Evolutionary conservation across 92 coral and sea anemone genomes (phyloP).

Genomic region (Blastomussa wellsi): DNA sequence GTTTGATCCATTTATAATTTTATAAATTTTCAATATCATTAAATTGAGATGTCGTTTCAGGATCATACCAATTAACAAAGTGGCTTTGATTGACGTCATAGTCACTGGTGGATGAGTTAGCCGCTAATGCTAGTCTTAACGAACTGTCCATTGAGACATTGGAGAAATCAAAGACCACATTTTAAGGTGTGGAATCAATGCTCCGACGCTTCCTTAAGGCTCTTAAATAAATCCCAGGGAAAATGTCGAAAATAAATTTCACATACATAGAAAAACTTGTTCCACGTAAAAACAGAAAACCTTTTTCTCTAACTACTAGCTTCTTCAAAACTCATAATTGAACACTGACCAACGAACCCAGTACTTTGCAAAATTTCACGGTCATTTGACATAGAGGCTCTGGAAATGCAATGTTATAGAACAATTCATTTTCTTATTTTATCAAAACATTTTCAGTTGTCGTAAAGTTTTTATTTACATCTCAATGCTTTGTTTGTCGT

Average conservation of each 20-base stretch:
- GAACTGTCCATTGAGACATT: not conserved
- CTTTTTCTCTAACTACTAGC: too few species aligned
- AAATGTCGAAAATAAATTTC: too few species aligned
- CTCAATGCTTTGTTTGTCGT: not conserved
- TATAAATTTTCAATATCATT: not conserved
- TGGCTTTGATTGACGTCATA: too few species aligned
- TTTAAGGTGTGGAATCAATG: too few species aligned
- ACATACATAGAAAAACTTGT: too few species aligned
- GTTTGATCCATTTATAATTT: conserved; percentile 1
- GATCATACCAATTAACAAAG: not conserved
- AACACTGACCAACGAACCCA: not conserved
- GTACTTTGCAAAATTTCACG: not conserved
- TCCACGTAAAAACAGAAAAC: too few species aligned
- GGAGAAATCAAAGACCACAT: not conserved
- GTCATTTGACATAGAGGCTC: not conserved
- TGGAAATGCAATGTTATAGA: not conserved
- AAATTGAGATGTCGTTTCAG: not conserved
- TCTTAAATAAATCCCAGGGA: too few species aligned
- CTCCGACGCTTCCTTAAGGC: too few species aligned
- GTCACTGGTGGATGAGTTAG: too few species aligned
- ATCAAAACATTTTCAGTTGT: not conserved
- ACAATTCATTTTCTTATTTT: not conserved
- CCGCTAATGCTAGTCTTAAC: too few species aligned
- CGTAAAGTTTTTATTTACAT: not conserved
- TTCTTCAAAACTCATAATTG: too few species aligned